phyloP scores from a whole-genome alignment of 1,140 invertebrate species.

The Archegozetes longisetosus region DNA sequence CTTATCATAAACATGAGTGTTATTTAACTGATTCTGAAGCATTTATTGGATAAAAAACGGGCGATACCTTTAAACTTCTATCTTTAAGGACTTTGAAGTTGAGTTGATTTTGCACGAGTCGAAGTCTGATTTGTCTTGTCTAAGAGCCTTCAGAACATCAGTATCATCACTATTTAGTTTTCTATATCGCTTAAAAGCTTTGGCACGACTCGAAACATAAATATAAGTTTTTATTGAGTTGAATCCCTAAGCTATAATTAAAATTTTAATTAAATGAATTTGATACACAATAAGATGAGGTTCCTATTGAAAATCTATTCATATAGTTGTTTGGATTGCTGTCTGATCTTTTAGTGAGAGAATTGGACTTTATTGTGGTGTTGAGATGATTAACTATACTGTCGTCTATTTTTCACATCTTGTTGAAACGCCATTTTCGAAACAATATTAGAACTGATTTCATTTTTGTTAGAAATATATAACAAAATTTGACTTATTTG shows the following conservation, averaged over 20 bases:
- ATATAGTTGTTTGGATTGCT: constrained; percentile 57
- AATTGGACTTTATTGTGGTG: constrained; percentile 65
- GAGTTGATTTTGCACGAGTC: constrained; percentile 62
- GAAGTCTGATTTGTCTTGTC: constrained; percentile 61
- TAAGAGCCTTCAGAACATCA: constrained; percentile 46
- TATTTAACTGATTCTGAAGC: no score
- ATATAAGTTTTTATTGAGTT: constrained; percentile 59
- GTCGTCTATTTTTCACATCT: constrained; percentile 69
- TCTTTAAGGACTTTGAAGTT: constrained; percentile 69
- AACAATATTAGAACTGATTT: constrained; percentile 28
- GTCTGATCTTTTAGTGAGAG: constrained; percentile 46
- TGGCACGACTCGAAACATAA: constrained; percentile 44
- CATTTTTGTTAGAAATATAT: background rate
- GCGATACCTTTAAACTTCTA: constrained; percentile 46
- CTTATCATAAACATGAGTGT: no score
- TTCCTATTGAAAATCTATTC: constrained; percentile 41
- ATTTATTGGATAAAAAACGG: no score
- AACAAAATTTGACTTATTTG: background rate
- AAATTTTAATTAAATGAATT: constrained; percentile 11
- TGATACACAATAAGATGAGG: background rate
- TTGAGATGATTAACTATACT: constrained; percentile 77
- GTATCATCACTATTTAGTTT: constrained; percentile 43
- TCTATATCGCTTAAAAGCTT: constrained; percentile 44
- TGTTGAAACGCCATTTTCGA: constrained; percentile 62
- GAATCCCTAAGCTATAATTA: constrained; percentile 29